These are phyloP conservation scores for Dicerorhinus sumatrensis DNA, from an alignment of 2,113 vertebrate species.

Conservation along the genomic window DNA sequence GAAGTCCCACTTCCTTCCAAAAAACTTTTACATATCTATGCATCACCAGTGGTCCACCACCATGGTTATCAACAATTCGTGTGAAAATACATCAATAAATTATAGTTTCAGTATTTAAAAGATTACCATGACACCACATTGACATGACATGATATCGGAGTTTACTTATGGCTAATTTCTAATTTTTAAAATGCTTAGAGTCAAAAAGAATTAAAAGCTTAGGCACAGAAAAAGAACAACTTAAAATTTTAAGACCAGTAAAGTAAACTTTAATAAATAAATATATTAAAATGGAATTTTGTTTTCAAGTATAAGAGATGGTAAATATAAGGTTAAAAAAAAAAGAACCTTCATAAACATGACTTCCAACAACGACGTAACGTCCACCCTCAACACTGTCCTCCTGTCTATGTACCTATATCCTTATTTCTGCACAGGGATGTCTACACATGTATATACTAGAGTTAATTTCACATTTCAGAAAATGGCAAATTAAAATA, in stretches of 20 bases:
- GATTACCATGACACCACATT: neutral
- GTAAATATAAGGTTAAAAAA: neutral
- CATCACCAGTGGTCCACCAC: neutral
- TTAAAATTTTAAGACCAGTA: neutral
- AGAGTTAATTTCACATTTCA: neutral
- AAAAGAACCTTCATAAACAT: neutral
- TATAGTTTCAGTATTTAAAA: neutral
- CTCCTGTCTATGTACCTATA: fast-evolving
- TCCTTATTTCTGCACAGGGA: neutral
- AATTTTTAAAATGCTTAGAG: neutral
- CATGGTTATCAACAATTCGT: neutral
- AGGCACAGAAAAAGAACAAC: neutral
- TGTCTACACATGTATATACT: fast-evolving
- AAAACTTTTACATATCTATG: neutral
- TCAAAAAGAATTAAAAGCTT: neutral
- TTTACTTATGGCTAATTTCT: neutral
- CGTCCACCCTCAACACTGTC: neutral
- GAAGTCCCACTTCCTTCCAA: neutral
- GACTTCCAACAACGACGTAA: neutral
- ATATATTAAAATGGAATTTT: neutral
- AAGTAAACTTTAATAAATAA: neutral
- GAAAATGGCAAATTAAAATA: neutral
- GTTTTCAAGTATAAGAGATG: neutral
- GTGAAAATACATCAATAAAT: neutral
- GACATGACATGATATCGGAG: neutral